A percentile compares a stretch with the other conserved stretches of the same genome.
phyloP scores from a whole-genome alignment of 2,888 invertebrate genomes.

The Coremacera marginata region DNA sequence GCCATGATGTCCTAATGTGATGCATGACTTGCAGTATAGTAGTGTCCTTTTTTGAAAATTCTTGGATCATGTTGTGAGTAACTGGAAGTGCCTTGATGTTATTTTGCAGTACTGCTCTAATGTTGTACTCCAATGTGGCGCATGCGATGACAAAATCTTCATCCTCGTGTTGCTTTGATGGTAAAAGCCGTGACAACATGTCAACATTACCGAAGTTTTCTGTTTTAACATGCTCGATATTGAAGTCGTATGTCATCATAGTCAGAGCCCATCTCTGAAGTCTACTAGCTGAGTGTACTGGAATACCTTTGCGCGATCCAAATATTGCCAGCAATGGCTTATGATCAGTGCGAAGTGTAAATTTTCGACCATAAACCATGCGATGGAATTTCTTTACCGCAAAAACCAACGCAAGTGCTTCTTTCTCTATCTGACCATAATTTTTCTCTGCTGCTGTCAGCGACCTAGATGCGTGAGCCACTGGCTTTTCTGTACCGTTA shows the following conservation, averaged over 20 bases:
- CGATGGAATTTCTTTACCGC: slow-evolving; percentile 44
- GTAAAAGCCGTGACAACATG: slow-evolving; percentile 42
- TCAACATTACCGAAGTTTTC: slow-evolving; percentile 24
- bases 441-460: slow-evolving; percentile 43
- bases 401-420: too few species aligned
- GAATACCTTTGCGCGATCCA: slow-evolving; percentile 48
- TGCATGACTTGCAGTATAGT: not conserved
- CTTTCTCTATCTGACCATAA: slow-evolving; percentile 46
- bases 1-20: too few species aligned
- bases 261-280: slow-evolving; percentile 39
- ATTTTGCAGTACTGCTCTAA: slow-evolving; percentile 30
- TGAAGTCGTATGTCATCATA: slow-evolving; percentile 41
- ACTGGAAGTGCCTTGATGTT: slow-evolving; percentile 31
- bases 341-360: slow-evolving; percentile 55
- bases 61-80: slow-evolving; percentile 36
- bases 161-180: slow-evolving; percentile 18
- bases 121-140: slow-evolving; percentile 35
- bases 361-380: slow-evolving; percentile 44
- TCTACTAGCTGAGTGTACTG: slow-evolving; percentile 40
- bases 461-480: too few species aligned
- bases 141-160: slow-evolving; percentile 45
- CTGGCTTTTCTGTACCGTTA: too few species aligned
- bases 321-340: slow-evolving; percentile 56
- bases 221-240: not conserved
- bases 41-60: slow-evolving; percentile 8